Base-by-base conservation (phyloP, 2,797 vertebrate species). In the Sebastes nivosus region DNA sequence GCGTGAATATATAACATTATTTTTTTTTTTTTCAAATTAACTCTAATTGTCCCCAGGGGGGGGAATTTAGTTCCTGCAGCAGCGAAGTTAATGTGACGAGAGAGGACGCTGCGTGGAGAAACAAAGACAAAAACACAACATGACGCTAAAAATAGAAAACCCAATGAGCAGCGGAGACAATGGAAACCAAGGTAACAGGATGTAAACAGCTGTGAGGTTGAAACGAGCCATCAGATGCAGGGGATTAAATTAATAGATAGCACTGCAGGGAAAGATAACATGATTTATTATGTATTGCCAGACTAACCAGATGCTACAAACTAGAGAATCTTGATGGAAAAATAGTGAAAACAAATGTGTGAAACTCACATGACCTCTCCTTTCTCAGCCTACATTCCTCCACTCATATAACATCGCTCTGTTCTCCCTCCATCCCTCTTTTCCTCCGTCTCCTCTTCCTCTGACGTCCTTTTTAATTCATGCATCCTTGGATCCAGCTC, bases 401-500 rank as follows among this genome's bases (percentile, higher is more conserved):
- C 55, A 24, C 73, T 74, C 72, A 25, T 52, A 20, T 32, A 32
- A 12, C 14, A 66, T 68, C 76, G 11, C 66, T 25, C 70, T 22
- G 2, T 20, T n/a, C 60, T 68, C 42, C 67, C 59, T 58, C 38
- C 71, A 25, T 36, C 34, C 25, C 52, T 65, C 61, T 6, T 32
- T 16, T 18, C 59, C 25, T 38, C 52, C 12, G 3, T 72, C 52
- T 36, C 54, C n/a, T 65, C 59, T 46, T 9, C 13, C 72, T 72
- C 66, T 59, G 6, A 27, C 13, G 11, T 66, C 29, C 14, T 50
- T 54, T 58, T 84, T 77, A 81, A 84, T 91, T 79, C 79, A 80
- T 52, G 54, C 68, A 30, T 75, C 83, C 61, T 85, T 88, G 63
- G 52, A 84, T 88, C 65, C 50, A 2, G 70, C 70, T 77, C 60